Evolutionary conservation across 2,888 invertebrate species (phyloP), one percentile per base, ranked within the genome.

Genomic region (Thumatha senex): DNA sequence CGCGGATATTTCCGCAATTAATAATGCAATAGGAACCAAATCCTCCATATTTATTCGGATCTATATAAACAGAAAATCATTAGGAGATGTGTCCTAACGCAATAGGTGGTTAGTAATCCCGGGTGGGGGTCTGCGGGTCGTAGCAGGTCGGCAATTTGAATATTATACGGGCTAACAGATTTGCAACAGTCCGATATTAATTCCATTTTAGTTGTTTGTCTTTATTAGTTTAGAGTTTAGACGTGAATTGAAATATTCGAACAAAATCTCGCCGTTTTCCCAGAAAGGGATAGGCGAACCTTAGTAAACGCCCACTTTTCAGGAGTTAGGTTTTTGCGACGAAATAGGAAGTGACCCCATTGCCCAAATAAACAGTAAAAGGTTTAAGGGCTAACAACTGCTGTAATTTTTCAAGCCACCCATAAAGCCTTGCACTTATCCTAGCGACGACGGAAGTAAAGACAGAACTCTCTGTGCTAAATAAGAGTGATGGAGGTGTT

Each of bases 11-110:
- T 30, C 43, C 42, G 36, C 51, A 49, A 58, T 61, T 48, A 63
- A 66, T 56, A 52, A 63, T 51, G 53, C 53, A 62, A 53, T 46
- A 39, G 46, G 15, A 33, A 45, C 45, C 49, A 49, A 40, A 52
- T 39, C 44, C 51, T 38, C 42, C 31, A 51, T 47, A 61, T 47
- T 55, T 51, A 63, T 61, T 55, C 40, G 39, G 31, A 31, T 47
- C 52, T 51, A 48, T 61, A 54, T 56, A 54, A 53, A 64, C 51
- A 54, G 46, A 67, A 61, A 61, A 64, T 67, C 61, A 64, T 66
- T 67, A 55, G 45, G 36, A 56, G 54, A 54, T 56, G 40, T 68
- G 51, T 62, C 54, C 51, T 51, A 39, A 36, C 46, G 51, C 64
- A 64, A 58, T 61, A 49, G 39, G 35, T 33, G 48, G 54, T 46